Conservation (phyloP, 2,113 vertebrate genomes). For the Emydocephalus ijimae region DNA sequence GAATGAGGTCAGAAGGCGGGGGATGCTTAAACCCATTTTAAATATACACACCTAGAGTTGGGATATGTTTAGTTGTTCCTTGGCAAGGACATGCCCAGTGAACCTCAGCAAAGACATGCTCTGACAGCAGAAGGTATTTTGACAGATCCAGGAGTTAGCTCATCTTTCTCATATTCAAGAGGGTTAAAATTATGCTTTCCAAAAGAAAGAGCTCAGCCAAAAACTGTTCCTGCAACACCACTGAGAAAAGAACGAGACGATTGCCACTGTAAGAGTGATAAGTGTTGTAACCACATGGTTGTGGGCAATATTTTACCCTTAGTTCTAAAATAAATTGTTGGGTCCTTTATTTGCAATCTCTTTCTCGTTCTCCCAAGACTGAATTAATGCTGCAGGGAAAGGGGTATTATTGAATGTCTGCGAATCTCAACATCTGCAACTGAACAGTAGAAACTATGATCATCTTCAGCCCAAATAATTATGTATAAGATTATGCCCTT, state of each 20-base stretch:
- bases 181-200: neutral
- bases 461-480: neutral
- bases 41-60: neutral
- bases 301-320: neutral
- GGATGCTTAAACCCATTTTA: neutral
- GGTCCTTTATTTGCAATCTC: neutral
- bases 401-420: neutral
- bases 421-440: neutral
- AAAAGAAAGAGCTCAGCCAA: neutral
- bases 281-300: neutral
- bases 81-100: neutral
- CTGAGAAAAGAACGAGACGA: neutral
- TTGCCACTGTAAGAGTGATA: neutral
- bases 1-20: neutral
- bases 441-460: neutral
- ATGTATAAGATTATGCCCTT: too few species aligned
- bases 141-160: neutral
- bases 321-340: neutral
- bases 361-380: neutral
- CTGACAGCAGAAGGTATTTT: neutral
- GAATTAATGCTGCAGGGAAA: neutral
- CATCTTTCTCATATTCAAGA: neutral
- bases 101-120: neutral
- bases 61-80: neutral
- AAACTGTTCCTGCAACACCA: neutral